Base-by-base conservation (phyloP, 1,140 invertebrate species). In the Trichoplusia ni region DNA sequence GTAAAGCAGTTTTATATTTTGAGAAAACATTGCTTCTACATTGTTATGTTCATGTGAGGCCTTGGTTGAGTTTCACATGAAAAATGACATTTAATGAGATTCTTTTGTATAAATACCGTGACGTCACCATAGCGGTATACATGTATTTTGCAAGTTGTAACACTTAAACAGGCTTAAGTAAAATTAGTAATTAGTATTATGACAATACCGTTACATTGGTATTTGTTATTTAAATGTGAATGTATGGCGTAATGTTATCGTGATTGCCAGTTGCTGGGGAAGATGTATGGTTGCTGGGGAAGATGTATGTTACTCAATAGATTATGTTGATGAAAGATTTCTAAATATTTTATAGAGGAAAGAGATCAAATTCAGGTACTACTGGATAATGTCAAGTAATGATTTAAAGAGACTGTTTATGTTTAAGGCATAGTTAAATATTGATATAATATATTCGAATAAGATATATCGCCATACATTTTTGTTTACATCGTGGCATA, bases 1-100 rank as follows among this genome's bases (percentile, higher is more conserved):
- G 2, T 23, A 37, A 38, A 38, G 8, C 13, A 37, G 51, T 38
- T 27, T n/a, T 16, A 42, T 8, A 23, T 23, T 31, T 14, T 7
- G 18, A 21, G 29, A 1, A 42, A 27, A 40, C n/a, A 40, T 54
- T 42, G 27, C 42, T 19, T 56, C 6, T 51, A n/a, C 19, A 33
- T 51, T 51, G 27, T 51, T 37, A 14, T 19, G 53, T 18, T 40
- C 25, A 27, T 54, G 21, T 38, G 35, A 42, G 35, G 53, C 11
- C 51, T 56, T 56, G 37, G 42, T 56, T 56, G 42, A n/a, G 16
- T 25, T 54, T 25, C 33, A 38, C 23, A 27, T 19, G 25, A 42
- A 58, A 29, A 29, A 13, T 8, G 7, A 29, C 2, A 1, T 11
- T 19, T 19, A 29, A 58, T 19, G 53, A 58, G 53, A 58, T 58